Evolutionary conservation across 1,140 invertebrate species (phyloP).

Genomic region (Rhizoglyphus robini): DNA sequence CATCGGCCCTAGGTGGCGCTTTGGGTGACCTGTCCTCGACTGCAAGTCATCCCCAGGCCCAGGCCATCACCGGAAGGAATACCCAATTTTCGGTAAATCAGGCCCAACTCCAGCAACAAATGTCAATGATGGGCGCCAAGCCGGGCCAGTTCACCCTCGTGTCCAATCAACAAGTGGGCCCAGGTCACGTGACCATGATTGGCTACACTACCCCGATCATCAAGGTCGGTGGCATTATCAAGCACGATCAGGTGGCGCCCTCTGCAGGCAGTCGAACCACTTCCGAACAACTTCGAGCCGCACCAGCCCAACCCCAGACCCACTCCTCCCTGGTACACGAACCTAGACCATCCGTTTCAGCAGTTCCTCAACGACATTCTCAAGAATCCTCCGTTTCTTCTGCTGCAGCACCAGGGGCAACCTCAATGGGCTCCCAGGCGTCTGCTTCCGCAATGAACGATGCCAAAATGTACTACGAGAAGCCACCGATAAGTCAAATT

Average conservation of each 20-base stretch:
- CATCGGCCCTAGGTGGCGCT: not conserved
- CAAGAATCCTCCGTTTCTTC: no score
- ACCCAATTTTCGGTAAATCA: no score
- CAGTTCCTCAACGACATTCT: not conserved
- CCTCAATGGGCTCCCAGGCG: no score
- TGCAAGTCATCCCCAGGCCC: not conserved
- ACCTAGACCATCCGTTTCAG: not conserved
- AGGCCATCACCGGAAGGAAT: not conserved
- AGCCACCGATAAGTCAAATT: no score
- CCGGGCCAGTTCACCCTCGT: not conserved
- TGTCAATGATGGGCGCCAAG: not conserved
- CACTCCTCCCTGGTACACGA: not conserved
- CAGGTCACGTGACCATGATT: conserved; percentile 8
- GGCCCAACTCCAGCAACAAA: no score
- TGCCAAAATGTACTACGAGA: not conserved
- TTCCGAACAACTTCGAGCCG: no score
- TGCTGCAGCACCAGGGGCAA: not conserved
- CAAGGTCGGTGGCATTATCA: not conserved
- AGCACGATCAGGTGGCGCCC: not conserved
- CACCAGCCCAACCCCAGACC: no score
- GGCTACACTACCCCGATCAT: conserved; percentile 10
- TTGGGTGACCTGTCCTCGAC: not conserved
- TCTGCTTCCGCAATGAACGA: not conserved
- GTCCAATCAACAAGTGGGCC: not conserved
- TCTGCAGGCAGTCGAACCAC: no score